These are phyloP conservation scores for Lydus trimaculatus DNA, from an alignment of 2,888 invertebrate species.

Conservation along the genomic window DNA sequence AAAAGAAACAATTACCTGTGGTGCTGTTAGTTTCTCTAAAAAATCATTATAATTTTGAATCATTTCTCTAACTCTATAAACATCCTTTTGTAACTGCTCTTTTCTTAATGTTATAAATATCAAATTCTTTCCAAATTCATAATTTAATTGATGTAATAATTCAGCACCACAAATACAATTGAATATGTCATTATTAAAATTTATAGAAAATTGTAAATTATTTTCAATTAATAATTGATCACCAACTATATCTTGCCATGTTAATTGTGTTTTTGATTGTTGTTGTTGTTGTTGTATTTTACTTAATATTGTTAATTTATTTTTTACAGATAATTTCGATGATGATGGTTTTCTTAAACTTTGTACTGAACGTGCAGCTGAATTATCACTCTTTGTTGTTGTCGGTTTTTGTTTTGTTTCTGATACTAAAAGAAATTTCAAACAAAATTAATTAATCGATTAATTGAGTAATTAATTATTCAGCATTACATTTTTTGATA, in stretches of 20 bases:
- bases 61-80: conserved; percentile 68
- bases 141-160: conserved; percentile 76
- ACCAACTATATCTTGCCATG: conserved; percentile 77
- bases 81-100: conserved; percentile 69
- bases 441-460: not conserved
- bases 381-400: not conserved
- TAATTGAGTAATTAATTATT: not conserved
- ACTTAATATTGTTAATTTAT: conserved; percentile 28
- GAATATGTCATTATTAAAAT: conserved; percentile 72
- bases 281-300: conserved; percentile 37
- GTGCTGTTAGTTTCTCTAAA: conserved; percentile 69
- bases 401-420: not conserved
- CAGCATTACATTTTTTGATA: not conserved
- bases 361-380: conserved; percentile 10
- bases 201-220: conserved; percentile 70
- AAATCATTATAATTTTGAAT: conserved; percentile 72
- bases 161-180: conserved; percentile 76
- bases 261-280: conserved; percentile 51
- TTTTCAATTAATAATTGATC: conserved; percentile 73
- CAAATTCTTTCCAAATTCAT: conserved; percentile 63
- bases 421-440: not conserved
- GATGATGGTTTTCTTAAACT: conserved; percentile 16
- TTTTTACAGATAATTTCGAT: not conserved
- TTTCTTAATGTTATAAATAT: conserved; percentile 69
- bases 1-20: conserved; percentile 66